These are phyloP conservation scores for Pimpla rufipes DNA, from an alignment of 2,888 invertebrate genomes.

Conservation along the genomic window DNA sequence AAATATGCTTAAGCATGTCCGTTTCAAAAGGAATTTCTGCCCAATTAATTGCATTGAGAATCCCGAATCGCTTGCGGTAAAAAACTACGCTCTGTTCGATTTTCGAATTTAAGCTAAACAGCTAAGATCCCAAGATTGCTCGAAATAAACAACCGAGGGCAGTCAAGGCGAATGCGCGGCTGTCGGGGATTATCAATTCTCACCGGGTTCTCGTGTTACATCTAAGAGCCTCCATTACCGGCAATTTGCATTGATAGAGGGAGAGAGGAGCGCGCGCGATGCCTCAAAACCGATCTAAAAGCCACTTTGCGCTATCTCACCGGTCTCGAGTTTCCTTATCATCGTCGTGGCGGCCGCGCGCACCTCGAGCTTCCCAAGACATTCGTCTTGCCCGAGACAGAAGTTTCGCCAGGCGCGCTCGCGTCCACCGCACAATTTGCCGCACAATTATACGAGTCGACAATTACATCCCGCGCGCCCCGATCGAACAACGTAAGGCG, in stretches of 20 bases:
- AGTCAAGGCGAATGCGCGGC: neutral
- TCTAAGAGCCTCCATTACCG: constrained; percentile 83
- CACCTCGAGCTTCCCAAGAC: neutral
- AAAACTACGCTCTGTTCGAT: no score
- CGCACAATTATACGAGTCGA: neutral
- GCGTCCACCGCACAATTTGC: neutral
- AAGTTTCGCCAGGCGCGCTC: neutral
- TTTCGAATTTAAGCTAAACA: neutral
- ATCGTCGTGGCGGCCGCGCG: constrained; percentile 31
- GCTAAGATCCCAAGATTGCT: neutral
- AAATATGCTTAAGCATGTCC: no score
- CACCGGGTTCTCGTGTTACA: constrained; percentile 78
- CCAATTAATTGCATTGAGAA: no score
- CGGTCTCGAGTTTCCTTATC: constrained; percentile 71
- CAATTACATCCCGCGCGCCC: neutral
- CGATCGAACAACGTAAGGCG: neutral
- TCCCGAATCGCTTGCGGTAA: no score
- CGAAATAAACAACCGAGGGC: neutral
- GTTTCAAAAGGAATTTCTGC: no score
- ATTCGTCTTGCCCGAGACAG: neutral
- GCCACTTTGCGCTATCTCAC: constrained; percentile 79
- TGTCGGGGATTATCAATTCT: constrained; percentile 48
- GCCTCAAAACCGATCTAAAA: constrained; percentile 80
- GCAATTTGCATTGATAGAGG: constrained; percentile 84
- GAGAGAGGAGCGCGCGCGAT: constrained; percentile 69